These are phyloP conservation scores for Tychaedon coryphoeus DNA, from an alignment of 2,113 vertebrate genomes.

Conservation along the genomic window DNA sequence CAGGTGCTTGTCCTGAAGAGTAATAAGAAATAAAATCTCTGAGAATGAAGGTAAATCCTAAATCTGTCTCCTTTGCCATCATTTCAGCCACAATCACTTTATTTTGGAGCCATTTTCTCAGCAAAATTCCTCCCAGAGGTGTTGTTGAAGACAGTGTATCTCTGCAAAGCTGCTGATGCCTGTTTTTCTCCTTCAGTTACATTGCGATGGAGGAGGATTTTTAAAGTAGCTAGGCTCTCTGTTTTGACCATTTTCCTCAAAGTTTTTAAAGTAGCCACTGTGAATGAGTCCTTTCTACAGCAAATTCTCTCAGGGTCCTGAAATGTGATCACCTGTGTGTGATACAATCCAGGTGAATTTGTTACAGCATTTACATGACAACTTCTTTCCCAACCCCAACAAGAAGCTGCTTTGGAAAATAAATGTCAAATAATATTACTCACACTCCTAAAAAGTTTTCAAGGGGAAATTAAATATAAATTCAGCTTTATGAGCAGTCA, in stretches of 20 bases:
- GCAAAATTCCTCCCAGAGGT: not conserved
- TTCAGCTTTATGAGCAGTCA: not conserved
- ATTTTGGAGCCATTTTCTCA: not conserved
- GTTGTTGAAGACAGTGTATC: not conserved
- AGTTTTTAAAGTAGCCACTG: not conserved
- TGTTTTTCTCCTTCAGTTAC: not conserved
- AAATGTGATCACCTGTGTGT: not conserved
- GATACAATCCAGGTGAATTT: not conserved
- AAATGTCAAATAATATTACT: not conserved
- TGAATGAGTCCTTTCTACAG: not conserved
- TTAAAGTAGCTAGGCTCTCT: not conserved
- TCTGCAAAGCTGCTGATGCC: not conserved
- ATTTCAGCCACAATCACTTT: not conserved
- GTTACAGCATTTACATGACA: not conserved
- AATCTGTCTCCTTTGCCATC: not conserved
- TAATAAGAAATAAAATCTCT: not conserved
- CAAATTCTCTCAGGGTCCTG: not conserved
- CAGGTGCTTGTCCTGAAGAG: not conserved
- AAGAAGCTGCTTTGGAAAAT: not conserved
- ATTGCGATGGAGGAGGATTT: not conserved
- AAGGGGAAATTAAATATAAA: constrained; percentile 4
- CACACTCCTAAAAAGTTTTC: not conserved
- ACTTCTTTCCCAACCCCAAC: not conserved
- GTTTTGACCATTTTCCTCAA: not conserved
- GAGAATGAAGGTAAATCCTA: not conserved